A percentile compares a stretch with the other conserved stretches of the same genome.
Evolutionary conservation across 1,140 invertebrate species (phyloP).

Genomic region (Drosophila pectinifera): DNA sequence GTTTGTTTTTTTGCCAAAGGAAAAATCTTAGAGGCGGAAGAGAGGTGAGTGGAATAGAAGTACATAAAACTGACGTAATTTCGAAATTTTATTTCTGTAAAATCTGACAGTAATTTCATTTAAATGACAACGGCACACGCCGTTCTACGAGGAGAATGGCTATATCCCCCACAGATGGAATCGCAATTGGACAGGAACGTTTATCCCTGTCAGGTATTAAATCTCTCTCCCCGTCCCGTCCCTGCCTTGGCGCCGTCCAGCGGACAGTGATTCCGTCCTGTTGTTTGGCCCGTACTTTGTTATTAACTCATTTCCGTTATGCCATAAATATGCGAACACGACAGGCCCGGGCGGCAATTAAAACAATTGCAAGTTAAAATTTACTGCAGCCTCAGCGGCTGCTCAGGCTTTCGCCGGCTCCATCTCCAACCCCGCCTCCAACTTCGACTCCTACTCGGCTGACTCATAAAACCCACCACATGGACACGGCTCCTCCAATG

Average conservation of each 20-base stretch:
- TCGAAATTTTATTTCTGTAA: conserved; percentile 79
- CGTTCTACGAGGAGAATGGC: background rate
- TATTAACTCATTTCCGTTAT: conserved; percentile 83
- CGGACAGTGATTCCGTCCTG: conserved; percentile 32
- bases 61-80: conserved; percentile 79
- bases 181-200: conserved; percentile 60
- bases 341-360: conserved; percentile 73
- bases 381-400: conserved; percentile 71
- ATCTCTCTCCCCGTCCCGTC: conserved; percentile 55
- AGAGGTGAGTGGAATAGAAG: conserved; percentile 28
- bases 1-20: conserved; percentile 7
- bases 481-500: conserved; percentile 33
- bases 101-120: conserved; percentile 83
- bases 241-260: conserved; percentile 21
- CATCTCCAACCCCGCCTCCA: background rate
- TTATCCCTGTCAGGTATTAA: conserved; percentile 82
- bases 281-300: conserved; percentile 72
- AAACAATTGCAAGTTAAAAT: conserved; percentile 81
- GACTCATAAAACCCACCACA: conserved; percentile 78
- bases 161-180: conserved; percentile 14
- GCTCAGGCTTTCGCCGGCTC: conserved; percentile 27
- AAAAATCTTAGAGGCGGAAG: conserved; percentile 23
- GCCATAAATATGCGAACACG: conserved; percentile 80
- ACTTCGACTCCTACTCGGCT: conserved; percentile 25
- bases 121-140: conserved; percentile 70